Percentiles rank a stretch among this genome's conserved stretches.
Conservation (phyloP, 2,113 vertebrate genomes). For the Sclerurus mexicanus region DNA sequence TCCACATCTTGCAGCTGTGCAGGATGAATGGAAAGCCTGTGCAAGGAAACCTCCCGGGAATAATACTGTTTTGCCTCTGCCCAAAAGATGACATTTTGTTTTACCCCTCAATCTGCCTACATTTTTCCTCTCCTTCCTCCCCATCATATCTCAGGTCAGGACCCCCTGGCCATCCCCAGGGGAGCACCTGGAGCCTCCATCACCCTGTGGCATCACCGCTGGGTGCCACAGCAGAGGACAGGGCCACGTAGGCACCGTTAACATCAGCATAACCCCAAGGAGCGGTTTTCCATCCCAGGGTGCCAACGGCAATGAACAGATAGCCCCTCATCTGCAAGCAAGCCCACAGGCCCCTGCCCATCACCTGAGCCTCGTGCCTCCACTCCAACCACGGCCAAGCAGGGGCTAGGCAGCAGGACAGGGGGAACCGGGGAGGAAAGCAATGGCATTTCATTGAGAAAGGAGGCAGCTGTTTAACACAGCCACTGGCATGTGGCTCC, state of each 20-base stretch:
- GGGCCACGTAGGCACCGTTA: rapidly evolving
- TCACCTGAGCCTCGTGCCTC: neutral
- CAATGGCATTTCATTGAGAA: neutral
- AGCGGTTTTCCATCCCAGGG: neutral
- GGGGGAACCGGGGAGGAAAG: neutral
- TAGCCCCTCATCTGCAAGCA: neutral
- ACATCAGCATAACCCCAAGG: rapidly evolving
- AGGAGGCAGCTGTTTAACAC: neutral
- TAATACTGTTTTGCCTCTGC: rapidly evolving
- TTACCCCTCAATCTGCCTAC: neutral
- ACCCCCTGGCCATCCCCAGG: neutral
- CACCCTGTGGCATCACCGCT: rapidly evolving
- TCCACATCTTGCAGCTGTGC: rapidly evolving
- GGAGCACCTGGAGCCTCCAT: neutral
- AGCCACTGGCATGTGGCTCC: neutral
- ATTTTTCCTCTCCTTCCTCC: neutral
- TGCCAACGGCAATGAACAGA: neutral
- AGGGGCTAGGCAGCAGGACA: neutral
- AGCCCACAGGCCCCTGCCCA: neutral
- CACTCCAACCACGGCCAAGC: neutral
- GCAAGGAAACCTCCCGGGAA: rapidly evolving
- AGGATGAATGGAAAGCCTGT: neutral
- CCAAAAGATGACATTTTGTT: rapidly evolving
- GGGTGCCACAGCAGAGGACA: neutral
- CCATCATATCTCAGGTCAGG: neutral